A percentile compares a stretch with the other conserved stretches of the same genome.
These are phyloP conservation scores for Hypomecis punctinalis DNA, from an alignment of 2,888 invertebrate species.

Conservation along the genomic window DNA sequence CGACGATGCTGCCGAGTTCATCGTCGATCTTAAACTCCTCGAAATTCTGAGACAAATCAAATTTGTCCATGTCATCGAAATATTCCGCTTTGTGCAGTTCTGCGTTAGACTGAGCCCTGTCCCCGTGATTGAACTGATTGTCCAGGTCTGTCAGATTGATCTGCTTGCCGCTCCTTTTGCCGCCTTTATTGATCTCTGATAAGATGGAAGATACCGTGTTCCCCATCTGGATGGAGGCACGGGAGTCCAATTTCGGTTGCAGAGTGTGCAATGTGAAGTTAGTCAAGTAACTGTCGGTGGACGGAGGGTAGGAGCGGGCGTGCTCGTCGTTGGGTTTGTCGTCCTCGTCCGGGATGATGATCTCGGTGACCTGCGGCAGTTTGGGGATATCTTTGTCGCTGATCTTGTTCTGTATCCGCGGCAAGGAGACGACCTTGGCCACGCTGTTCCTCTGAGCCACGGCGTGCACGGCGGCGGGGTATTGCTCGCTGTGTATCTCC, in stretches of 20 bases:
- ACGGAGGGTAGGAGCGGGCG: constrained; percentile 65
- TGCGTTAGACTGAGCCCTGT: constrained; percentile 60
- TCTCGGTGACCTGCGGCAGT: constrained; percentile 90
- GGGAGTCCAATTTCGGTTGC: constrained; percentile 78
- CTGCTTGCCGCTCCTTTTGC: constrained; percentile 74
- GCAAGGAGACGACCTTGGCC: constrained; percentile 76
- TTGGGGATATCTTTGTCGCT: constrained; percentile 88
- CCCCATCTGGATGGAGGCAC: constrained; percentile 86
- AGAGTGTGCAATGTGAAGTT: constrained; percentile 74
- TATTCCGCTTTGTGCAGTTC: constrained; percentile 77
- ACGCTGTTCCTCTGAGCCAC: constrained; percentile 74
- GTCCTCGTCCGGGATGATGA: constrained; percentile 88
- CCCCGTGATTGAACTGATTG: constrained; percentile 73
- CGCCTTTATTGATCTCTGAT: constrained; percentile 84
- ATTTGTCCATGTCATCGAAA: constrained; percentile 84
- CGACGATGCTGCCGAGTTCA: constrained; percentile 83
- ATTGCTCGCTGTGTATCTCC: constrained; percentile 82
- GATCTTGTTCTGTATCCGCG: constrained; percentile 78
- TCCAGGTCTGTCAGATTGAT: constrained; percentile 78
- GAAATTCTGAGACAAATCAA: constrained; percentile 90
- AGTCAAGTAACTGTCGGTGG: constrained; percentile 69
- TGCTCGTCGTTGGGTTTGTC: constrained; percentile 76
- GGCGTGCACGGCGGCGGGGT: constrained; percentile 72
- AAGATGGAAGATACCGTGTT: constrained; percentile 86
- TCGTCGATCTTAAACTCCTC: constrained; percentile 92